Evolutionary conservation across 2,113 vertebrate species (phyloP).

Genomic region (Brachirus orientalis): DNA sequence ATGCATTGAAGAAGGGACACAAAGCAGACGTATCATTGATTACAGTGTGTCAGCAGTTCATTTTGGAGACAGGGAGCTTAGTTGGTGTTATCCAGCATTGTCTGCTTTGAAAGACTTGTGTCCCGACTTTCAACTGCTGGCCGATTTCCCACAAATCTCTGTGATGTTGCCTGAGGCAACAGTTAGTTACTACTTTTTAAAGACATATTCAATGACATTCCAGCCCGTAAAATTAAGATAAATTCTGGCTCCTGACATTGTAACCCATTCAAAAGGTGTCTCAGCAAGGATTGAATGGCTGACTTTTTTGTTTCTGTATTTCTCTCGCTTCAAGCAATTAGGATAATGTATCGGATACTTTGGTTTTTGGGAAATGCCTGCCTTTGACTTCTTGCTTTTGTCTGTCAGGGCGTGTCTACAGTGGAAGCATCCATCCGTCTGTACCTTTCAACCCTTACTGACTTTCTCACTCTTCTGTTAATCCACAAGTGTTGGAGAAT

Average conservation of each 20-base stretch:
- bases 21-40: constrained; percentile 49
- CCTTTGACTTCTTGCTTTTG: constrained; percentile 45
- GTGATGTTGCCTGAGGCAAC: constrained; percentile 65
- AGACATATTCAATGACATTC: constrained; percentile 32
- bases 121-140: constrained; percentile 63
- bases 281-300: constrained; percentile 22
- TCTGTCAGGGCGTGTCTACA: constrained; percentile 53
- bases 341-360: constrained; percentile 48
- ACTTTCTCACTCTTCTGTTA: not conserved
- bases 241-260: constrained; percentile 24
- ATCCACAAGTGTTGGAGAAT: no score
- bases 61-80: constrained; percentile 63
- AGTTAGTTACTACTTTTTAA: constrained; percentile 20
- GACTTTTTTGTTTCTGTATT: constrained; percentile 23
- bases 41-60: constrained; percentile 74
- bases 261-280: constrained; percentile 42
- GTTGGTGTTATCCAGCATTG: constrained; percentile 77
- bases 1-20: constrained; percentile 30
- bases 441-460: not conserved
- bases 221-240: constrained; percentile 30
- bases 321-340: constrained; percentile 52
- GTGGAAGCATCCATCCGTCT: constrained; percentile 7
- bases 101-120: constrained; percentile 65
- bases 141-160: constrained; percentile 68
- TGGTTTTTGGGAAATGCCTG: constrained; percentile 47